These are phyloP conservation scores for human (Homo sapiens) DNA, from an alignment of 2,113 vertebrate species.

Conservation along the genomic window DNA sequence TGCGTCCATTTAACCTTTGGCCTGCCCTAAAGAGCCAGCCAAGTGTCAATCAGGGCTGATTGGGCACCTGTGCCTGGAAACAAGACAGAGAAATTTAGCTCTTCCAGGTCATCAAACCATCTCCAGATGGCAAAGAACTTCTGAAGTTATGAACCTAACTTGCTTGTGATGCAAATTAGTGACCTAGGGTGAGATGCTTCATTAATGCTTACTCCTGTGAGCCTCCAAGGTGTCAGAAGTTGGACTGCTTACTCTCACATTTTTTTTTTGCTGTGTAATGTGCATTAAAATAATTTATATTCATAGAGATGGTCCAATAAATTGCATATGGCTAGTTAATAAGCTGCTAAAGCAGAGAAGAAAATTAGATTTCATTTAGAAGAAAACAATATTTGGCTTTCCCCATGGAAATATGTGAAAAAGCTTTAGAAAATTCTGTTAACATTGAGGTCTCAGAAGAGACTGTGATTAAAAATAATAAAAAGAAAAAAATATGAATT, in stretches of 20 bases:
- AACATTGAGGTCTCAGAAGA: neutral
- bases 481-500: slow-evolving; percentile 44
- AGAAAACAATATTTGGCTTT: slow-evolving; percentile 24
- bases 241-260: slow-evolving; percentile 24
- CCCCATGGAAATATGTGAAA: neutral
- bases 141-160: slow-evolving; percentile 17
- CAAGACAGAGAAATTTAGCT: neutral
- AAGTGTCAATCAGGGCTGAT: neutral
- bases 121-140: slow-evolving; percentile 39
- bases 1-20: neutral
- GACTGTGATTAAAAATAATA: slow-evolving; percentile 23
- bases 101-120: neutral
- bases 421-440: slow-evolving; percentile 10
- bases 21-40: neutral
- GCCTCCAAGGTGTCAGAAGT: neutral
- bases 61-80: neutral
- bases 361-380: slow-evolving; percentile 23
- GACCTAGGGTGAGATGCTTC: slow-evolving; percentile 17
- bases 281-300: neutral
- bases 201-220: neutral
- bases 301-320: neutral
- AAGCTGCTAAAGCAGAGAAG: neutral
- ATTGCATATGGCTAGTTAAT: neutral
- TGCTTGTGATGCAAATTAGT: slow-evolving; percentile 19
- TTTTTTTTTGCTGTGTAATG: neutral